Conservation (phyloP, 2,797 vertebrate species). For the Danio jaintianensis region DNA sequence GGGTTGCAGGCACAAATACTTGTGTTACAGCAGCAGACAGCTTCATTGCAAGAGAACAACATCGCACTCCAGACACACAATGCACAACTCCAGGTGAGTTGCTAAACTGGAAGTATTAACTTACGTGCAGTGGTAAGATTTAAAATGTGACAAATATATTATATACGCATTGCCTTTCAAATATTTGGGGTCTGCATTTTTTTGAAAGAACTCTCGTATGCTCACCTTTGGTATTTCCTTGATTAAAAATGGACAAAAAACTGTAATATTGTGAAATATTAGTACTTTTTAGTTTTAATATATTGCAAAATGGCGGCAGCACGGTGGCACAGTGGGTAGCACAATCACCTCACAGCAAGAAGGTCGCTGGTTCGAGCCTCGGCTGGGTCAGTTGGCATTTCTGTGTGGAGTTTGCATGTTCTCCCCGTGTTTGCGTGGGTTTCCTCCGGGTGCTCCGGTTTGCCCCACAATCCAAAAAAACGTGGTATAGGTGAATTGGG, state of each 20-base stretch:
- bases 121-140: neutral
- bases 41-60: constrained; percentile 95
- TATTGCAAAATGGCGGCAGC: too few relatives aligned
- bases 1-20: constrained; percentile 98
- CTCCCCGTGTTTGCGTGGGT: too few relatives aligned
- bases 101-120: neutral
- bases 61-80: constrained; percentile 95
- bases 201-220: neutral
- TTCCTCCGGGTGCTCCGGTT: too few relatives aligned
- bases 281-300: neutral
- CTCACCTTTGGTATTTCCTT: neutral
- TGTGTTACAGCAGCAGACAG: constrained; percentile 91
- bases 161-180: neutral
- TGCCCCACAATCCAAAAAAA: too few relatives aligned
- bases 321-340: too few relatives aligned
- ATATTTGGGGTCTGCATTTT: neutral
- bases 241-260: neutral
- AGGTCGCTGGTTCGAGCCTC: too few relatives aligned
- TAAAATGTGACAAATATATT: neutral
- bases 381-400: too few relatives aligned
- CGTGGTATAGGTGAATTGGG: too few relatives aligned
- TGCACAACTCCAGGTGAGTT: constrained; percentile 91
- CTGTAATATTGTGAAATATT: neutral
- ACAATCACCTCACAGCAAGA: too few relatives aligned
- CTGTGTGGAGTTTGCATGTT: too few relatives aligned